Conservation (phyloP, 2,113 vertebrate genomes). For the Rhabdomys dilectus region DNA sequence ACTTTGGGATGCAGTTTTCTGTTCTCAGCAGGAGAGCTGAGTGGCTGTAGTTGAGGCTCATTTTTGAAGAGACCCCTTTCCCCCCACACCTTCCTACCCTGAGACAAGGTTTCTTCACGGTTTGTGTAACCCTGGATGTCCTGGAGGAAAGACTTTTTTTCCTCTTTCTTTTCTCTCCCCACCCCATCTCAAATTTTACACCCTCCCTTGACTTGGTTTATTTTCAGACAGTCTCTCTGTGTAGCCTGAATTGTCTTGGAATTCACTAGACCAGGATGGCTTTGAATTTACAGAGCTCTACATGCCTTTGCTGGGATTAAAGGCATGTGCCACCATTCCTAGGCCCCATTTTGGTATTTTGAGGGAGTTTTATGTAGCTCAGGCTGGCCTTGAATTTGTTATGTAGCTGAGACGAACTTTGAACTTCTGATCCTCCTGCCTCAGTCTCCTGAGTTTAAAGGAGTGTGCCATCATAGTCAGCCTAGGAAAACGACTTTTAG, state of each 20-base stretch:
- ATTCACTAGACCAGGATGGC: neutral
- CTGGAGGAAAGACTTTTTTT: neutral
- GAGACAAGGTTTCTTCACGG: neutral
- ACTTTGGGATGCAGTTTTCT: rapidly evolving
- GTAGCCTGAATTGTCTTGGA: neutral
- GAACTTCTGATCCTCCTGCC: neutral
- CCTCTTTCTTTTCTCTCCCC: neutral
- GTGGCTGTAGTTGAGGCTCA: neutral
- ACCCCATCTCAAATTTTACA: rapidly evolving
- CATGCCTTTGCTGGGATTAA: neutral
- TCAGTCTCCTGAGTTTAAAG: neutral
- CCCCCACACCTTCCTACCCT: too few species aligned
- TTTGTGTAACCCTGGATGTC: neutral
- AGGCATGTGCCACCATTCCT: neutral
- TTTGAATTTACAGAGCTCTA: neutral
- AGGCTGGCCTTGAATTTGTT: neutral
- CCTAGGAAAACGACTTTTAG: neutral
- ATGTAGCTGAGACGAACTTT: neutral
- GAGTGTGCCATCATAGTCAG: neutral
- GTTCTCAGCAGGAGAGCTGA: neutral
- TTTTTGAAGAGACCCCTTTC: neutral
- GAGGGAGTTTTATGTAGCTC: neutral
- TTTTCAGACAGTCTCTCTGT: neutral
- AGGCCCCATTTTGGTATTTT: neutral
- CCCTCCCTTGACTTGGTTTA: neutral